phyloP scores from a whole-genome alignment of 2,888 invertebrate genomes.

The Aporophyla nigra region DNA sequence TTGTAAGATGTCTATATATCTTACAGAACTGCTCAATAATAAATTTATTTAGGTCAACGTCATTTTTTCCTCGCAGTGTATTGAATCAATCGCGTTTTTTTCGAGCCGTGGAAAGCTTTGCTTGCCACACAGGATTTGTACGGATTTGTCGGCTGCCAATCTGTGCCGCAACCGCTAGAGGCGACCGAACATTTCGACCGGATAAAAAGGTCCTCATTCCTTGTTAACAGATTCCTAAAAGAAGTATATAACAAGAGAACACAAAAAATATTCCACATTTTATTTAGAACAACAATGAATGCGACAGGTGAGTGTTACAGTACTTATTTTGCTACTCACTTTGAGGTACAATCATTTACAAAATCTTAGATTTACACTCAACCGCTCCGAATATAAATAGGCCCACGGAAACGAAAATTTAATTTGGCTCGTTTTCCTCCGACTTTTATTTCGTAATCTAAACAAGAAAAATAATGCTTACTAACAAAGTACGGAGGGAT shows the following conservation, averaged over 20 bases:
- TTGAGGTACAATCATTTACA: constrained; percentile 58
- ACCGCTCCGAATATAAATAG: constrained; percentile 58
- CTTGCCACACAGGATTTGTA: constrained; percentile 82
- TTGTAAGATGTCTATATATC: neutral
- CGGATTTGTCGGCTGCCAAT: constrained; percentile 87
- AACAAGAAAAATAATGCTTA: constrained; percentile 59
- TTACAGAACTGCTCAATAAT: neutral
- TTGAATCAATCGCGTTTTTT: constrained; percentile 84
- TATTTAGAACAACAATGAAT: constrained; percentile 69
- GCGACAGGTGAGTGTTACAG: constrained; percentile 61
- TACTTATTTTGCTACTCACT: constrained; percentile 55
- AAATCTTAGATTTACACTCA: constrained; percentile 65
- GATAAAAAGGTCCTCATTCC: constrained; percentile 83
- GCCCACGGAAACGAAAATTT: constrained; percentile 52
- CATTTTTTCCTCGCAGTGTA: constrained; percentile 71
- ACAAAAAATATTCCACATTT: constrained; percentile 68
- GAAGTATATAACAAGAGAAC: constrained; percentile 69
- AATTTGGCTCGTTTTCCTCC: constrained; percentile 49
- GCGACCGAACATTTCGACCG: constrained; percentile 83
- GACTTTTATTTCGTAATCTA: constrained; percentile 57
- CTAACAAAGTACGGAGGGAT: constrained; percentile 48
- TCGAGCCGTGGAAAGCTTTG: constrained; percentile 74
- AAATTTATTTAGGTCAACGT: constrained; percentile 34
- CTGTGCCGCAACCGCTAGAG: constrained; percentile 80
- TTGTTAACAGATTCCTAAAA: constrained; percentile 84